Evolutionary conservation across 2,113 vertebrate genomes (phyloP).

Genomic region (Cryptomyrus ogoouensis): DNA sequence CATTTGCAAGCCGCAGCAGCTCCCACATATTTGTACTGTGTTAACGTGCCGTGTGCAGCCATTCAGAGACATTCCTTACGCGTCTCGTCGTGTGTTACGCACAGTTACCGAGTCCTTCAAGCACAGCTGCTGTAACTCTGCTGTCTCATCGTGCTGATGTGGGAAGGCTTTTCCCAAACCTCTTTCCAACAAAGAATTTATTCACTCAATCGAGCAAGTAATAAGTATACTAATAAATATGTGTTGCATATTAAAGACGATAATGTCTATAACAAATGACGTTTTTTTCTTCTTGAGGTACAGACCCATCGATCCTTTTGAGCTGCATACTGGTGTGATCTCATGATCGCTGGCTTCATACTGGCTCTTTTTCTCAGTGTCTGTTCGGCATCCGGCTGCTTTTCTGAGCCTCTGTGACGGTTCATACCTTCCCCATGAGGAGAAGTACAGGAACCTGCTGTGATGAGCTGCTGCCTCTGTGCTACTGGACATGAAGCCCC

Average conservation of each 20-base stretch:
- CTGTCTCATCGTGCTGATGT: background rate
- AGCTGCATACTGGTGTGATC: background rate
- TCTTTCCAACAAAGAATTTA: background rate
- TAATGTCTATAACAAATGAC: background rate
- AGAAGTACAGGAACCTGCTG: background rate
- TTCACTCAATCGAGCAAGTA: background rate
- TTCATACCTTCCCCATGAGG: background rate
- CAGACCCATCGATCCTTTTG: background rate
- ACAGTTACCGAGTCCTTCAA: background rate
- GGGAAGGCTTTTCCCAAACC: background rate
- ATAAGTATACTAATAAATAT: background rate
- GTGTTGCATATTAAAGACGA: background rate
- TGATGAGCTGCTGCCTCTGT: background rate
- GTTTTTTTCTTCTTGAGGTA: background rate
- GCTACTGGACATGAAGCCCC: background rate
- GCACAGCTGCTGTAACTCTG: background rate
- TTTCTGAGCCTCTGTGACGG: background rate
- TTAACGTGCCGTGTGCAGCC: background rate
- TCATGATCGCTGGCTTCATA: background rate
- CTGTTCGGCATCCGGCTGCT: background rate
- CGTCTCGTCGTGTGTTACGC: background rate
- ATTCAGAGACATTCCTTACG: background rate
- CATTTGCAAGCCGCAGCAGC: too few species aligned
- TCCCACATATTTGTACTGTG: background rate
- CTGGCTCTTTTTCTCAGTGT: background rate